phyloP scores from a whole-genome alignment of 2,888 invertebrate genomes.

The Heliconius sara region DNA sequence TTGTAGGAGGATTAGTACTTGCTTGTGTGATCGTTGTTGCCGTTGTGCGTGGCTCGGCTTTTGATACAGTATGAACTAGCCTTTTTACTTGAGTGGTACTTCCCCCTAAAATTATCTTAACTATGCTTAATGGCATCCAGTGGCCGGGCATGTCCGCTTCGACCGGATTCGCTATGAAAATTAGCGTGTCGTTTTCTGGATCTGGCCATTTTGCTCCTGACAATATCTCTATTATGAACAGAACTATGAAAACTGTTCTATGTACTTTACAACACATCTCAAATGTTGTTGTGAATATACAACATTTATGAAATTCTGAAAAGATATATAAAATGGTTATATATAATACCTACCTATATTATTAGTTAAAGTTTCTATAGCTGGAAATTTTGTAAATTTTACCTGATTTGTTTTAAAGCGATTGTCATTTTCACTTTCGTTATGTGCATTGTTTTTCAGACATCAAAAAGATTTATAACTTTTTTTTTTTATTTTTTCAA shows the following conservation, averaged over 20 bases:
- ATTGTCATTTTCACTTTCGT: slow-evolving; percentile 14
- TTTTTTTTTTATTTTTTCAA: background rate
- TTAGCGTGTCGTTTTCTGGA: slow-evolving; percentile 52
- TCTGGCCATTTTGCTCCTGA: slow-evolving; percentile 49
- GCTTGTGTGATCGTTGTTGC: slow-evolving; percentile 17
- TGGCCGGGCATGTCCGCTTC: slow-evolving; percentile 69
- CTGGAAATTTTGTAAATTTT: background rate
- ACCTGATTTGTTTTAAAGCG: slow-evolving; percentile 22
- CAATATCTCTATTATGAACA: background rate
- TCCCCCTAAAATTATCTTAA: slow-evolving; percentile 59
- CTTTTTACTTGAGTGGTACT: slow-evolving; percentile 38
- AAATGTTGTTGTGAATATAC: background rate
- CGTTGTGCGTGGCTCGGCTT: slow-evolving; percentile 20
- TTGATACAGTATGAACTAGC: slow-evolving; percentile 33
- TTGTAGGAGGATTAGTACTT: background rate
- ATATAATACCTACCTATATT: background rate
- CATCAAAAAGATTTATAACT: background rate
- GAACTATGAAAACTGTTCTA: background rate
- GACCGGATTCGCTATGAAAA: slow-evolving; percentile 67
- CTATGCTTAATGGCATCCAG: slow-evolving; percentile 66
- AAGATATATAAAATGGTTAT: background rate
- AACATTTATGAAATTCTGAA: slow-evolving; percentile 27
- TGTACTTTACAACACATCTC: slow-evolving; percentile 7
- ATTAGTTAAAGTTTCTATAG: background rate
- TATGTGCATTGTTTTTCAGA: background rate